Percentiles rank a stretch among this genome's conserved stretches.
Conservation (phyloP, 1,140 invertebrate species). For the Chelonus insularis region DNA sequence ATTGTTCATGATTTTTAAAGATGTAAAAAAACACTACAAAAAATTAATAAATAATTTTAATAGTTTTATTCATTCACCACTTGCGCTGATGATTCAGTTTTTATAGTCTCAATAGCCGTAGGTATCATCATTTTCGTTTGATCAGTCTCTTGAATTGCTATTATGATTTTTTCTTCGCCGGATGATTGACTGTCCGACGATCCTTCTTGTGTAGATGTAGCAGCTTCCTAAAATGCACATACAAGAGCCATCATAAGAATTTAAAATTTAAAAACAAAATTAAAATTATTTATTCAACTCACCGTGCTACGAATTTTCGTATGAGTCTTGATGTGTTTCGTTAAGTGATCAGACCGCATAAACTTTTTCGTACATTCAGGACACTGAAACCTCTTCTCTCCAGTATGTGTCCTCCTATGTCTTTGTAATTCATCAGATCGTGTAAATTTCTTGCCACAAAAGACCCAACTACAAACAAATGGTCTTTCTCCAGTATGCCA, state of each 20-base stretch:
- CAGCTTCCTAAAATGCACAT: slow-evolving; percentile 58
- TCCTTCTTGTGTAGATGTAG: slow-evolving; percentile 65
- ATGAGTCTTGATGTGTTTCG: slow-evolving; percentile 87
- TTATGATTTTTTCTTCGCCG: slow-evolving; percentile 71
- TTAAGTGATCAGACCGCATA: slow-evolving; percentile 86
- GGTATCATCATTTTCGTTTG: slow-evolving; percentile 47
- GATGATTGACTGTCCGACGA: slow-evolving; percentile 65
- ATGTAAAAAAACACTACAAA: not conserved
- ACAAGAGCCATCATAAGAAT: slow-evolving; percentile 9
- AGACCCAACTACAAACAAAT: slow-evolving; percentile 82
- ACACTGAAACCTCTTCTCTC: slow-evolving; percentile 87
- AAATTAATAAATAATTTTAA: not conserved
- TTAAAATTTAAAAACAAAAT: slow-evolving; percentile 38
- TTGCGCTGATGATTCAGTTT: slow-evolving; percentile 49
- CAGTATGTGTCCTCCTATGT: slow-evolving; percentile 85
- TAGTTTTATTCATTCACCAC: slow-evolving; percentile 50
- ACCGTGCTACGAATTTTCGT: slow-evolving; percentile 74
- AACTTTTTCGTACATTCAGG: slow-evolving; percentile 82
- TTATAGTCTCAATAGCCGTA: slow-evolving; percentile 46
- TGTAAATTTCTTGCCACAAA: slow-evolving; percentile 88
- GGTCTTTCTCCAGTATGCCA: slow-evolving; percentile 90
- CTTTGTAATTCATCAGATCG: slow-evolving; percentile 94
- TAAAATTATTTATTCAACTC: slow-evolving; percentile 35
- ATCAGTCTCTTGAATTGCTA: slow-evolving; percentile 61
- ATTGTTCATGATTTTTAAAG: not conserved